Evolutionary conservation across 1,140 invertebrate genomes (phyloP), one percentile per base, ranked within the genome.

Genomic region (Scaptomyza montana): DNA sequence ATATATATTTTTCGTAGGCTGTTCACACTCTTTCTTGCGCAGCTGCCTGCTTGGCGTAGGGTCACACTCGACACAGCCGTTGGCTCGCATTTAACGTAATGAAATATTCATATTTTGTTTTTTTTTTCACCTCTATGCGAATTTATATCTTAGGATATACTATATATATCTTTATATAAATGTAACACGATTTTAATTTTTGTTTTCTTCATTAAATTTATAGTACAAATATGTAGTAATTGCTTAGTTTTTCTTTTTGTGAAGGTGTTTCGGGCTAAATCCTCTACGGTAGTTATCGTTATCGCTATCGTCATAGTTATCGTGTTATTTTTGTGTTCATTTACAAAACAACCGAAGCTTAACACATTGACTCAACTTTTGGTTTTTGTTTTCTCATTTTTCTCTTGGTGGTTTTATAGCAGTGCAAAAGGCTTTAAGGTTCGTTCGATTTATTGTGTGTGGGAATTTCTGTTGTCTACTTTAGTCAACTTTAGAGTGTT

Each of bases 381-480:
- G 51, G 47, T 66, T 21, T 21, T 21, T 1, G 21, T 21, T 21
- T 21, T 21, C 3, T 21, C 21, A 33, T 73, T 74, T 72, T 78
- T 82, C 63, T 89, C 84, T 89, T 89, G 84, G 84, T 89, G 84
- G 84, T 89, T 78, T 89, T 72, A 77, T 89, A 89, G 84, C 84
- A 89, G 84, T 89, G 84, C 84, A 89, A 89, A 89, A 89, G 84
- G 84, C 84, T 68, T 86, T 76, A 65, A 56, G 65, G 68, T 65
- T 65, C 61, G 54, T 33, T 59, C 57, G 33, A 28, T 43, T 65
- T 57, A 36, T 39, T 73, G 51, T 50, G 28, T 66, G 28, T 4
- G 21, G n/a, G 54, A 39, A 9, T 8, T 36, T 50, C 16, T 68
- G 33, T 45, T 45, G 33, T 41, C 47, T 21, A 21, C 21, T 21